Percentiles rank a stretch among this genome's conserved stretches.
These are phyloP conservation scores for Thyatira batis DNA, from an alignment of 2,888 invertebrate species.

Conservation along the genomic window DNA sequence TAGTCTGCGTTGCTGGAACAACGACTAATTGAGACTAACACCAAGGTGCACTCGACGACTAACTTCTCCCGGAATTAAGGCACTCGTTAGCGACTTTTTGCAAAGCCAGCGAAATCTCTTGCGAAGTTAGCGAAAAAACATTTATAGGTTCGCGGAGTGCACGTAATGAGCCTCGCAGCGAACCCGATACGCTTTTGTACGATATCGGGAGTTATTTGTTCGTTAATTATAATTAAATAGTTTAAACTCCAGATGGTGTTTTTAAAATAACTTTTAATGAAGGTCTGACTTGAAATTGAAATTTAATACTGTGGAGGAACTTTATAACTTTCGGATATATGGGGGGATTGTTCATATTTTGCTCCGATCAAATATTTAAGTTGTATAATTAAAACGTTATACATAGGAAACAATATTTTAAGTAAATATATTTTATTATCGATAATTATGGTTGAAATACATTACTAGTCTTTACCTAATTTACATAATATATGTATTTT, in stretches of 20 bases:
- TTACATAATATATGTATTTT: too few relatives aligned
- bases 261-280: conserved; percentile 30
- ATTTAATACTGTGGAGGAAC: conserved; percentile 1
- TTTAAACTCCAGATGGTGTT: conserved; percentile 8
- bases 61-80: conserved; percentile 69
- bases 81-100: conserved; percentile 75
- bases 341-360: background rate
- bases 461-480: too few relatives aligned
- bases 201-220: conserved; percentile 21
- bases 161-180: conserved; percentile 34
- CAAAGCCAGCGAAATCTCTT: conserved; percentile 64
- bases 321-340: background rate
- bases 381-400: background rate
- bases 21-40: conserved; percentile 62
- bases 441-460: too few relatives aligned
- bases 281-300: conserved; percentile 12
- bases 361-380: background rate
- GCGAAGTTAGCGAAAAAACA: conserved; percentile 59
- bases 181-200: conserved; percentile 15
- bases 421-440: background rate
- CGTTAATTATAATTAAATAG: conserved; percentile 18
- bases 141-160: conserved; percentile 41
- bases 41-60: conserved; percentile 44
- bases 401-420: too few relatives aligned
- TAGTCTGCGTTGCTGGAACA: conserved; percentile 33